phyloP scores from a whole-genome alignment of 2,797 vertebrate species.

The Rhabdophis nuchalis region DNA sequence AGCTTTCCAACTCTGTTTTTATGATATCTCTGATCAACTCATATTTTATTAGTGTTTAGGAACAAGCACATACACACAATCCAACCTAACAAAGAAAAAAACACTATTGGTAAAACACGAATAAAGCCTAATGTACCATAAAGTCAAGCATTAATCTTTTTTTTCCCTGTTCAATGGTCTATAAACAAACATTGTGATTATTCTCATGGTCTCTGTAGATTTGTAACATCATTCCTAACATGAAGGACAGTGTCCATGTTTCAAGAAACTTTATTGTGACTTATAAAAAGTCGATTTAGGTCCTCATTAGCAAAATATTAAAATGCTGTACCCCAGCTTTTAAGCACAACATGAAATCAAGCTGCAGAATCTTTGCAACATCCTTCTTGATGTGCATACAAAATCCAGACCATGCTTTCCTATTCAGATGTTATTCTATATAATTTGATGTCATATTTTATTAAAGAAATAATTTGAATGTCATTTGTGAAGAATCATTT shows the following conservation, averaged over 20 bases:
- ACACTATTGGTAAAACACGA: not conserved
- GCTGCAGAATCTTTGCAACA: slow-evolving; percentile 2
- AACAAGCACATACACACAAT: not conserved
- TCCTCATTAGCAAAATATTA: slow-evolving; percentile 55
- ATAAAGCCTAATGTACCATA: not conserved
- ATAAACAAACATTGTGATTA: not conserved
- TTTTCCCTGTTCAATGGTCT: slow-evolving; percentile 10
- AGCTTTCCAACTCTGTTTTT: not conserved
- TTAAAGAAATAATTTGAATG: slow-evolving; percentile 70
- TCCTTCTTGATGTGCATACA: slow-evolving; percentile 25
- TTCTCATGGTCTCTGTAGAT: not conserved
- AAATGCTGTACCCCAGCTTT: slow-evolving; percentile 43
- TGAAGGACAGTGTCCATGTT: not conserved
- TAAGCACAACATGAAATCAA: not conserved
- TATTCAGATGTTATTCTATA: slow-evolving; percentile 38
- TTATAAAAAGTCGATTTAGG: slow-evolving; percentile 33
- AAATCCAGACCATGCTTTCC: not conserved
- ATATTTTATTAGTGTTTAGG: not conserved
- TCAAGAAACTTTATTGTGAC: slow-evolving; percentile 38
- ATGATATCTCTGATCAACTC: not conserved
- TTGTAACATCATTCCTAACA: not conserved
- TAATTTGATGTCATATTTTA: slow-evolving; percentile 56
- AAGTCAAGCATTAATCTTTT: not conserved
- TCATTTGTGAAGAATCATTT: slow-evolving; percentile 50
- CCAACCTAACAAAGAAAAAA: not conserved